A percentile compares a stretch with the other conserved stretches of the same genome.
These are phyloP conservation scores for Jaculus jaculus DNA, from an alignment of 2,113 vertebrate species.

Conservation along the genomic window DNA sequence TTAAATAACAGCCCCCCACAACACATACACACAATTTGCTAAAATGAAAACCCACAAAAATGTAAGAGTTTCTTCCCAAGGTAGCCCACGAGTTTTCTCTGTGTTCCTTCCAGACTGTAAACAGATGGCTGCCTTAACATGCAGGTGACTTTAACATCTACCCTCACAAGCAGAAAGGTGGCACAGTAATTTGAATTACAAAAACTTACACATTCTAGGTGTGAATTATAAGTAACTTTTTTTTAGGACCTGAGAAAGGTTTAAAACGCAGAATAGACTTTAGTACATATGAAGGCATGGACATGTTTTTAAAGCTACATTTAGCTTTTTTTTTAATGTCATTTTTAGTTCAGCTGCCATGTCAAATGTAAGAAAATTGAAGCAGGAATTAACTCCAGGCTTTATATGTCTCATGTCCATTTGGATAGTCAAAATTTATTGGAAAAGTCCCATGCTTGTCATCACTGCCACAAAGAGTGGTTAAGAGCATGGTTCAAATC, in stretches of 20 bases:
- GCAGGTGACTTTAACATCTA: slow-evolving; percentile 58
- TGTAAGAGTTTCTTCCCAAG: neutral
- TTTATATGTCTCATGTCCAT: neutral
- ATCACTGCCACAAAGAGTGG: neutral
- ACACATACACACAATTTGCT: neutral
- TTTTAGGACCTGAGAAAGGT: slow-evolving; percentile 49
- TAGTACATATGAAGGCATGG: slow-evolving; percentile 23
- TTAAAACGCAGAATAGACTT: slow-evolving; percentile 40
- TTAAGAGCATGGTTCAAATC: neutral
- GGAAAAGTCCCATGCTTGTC: neutral
- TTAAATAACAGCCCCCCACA: neutral
- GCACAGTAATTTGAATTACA: slow-evolving; percentile 8
- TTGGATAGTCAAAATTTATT: slow-evolving; percentile 17
- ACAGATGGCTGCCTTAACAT: slow-evolving; percentile 60
- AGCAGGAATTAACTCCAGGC: neutral
- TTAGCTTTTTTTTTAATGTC: slow-evolving; percentile 33
- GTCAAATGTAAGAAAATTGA: slow-evolving; percentile 36
- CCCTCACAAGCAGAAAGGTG: slow-evolving; percentile 45
- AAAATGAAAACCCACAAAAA: slow-evolving; percentile 54
- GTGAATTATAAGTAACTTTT: slow-evolving; percentile 51
- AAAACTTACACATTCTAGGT: slow-evolving; percentile 52
- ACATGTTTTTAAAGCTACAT: slow-evolving; percentile 45
- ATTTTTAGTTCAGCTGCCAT: slow-evolving; percentile 36
- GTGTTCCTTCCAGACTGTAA: slow-evolving; percentile 47
- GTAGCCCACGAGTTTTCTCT: slow-evolving; percentile 5